phyloP scores from a whole-genome alignment of 2,888 invertebrate genomes.

The Plemyria rubiginata region DNA sequence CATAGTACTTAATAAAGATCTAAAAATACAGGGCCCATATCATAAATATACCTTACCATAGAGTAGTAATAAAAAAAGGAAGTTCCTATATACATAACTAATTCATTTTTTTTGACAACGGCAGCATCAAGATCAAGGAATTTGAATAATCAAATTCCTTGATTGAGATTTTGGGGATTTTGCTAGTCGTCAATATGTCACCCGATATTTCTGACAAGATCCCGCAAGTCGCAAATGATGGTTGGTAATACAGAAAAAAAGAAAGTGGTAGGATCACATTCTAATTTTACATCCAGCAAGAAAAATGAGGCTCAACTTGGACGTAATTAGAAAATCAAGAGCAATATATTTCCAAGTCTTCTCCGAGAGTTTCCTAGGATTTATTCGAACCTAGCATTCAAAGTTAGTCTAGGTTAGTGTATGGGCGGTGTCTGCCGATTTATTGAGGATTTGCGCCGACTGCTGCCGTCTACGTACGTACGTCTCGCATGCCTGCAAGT shows the following conservation, averaged over 20 bases:
- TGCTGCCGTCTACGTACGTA: background rate
- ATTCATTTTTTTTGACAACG: too few species aligned
- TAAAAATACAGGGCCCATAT: too few species aligned
- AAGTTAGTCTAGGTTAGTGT: constrained; percentile 46
- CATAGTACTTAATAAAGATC: too few species aligned
- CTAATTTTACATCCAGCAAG: constrained; percentile 54
- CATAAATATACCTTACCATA: too few species aligned
- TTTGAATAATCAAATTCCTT: too few species aligned
- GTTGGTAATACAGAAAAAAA: too few species aligned
- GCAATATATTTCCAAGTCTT: constrained; percentile 66
- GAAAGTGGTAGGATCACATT: constrained; percentile 22
- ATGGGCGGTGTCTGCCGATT: constrained; percentile 37
- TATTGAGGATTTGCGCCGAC: constrained; percentile 31
- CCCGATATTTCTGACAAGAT: background rate
- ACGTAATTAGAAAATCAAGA: constrained; percentile 78
- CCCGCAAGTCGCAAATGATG: constrained; percentile 2
- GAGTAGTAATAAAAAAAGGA: too few species aligned
- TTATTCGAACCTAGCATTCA: constrained; percentile 52
- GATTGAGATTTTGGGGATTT: too few species aligned
- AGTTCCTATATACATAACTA: too few species aligned
- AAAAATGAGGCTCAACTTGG: constrained; percentile 70
- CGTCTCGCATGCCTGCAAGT: background rate
- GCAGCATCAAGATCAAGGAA: too few species aligned
- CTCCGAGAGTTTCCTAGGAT: constrained; percentile 50
- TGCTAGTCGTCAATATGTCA: too few species aligned